Conservation (phyloP, 1,140 invertebrate genomes). For the Aphelenchoides avenae region DNA sequence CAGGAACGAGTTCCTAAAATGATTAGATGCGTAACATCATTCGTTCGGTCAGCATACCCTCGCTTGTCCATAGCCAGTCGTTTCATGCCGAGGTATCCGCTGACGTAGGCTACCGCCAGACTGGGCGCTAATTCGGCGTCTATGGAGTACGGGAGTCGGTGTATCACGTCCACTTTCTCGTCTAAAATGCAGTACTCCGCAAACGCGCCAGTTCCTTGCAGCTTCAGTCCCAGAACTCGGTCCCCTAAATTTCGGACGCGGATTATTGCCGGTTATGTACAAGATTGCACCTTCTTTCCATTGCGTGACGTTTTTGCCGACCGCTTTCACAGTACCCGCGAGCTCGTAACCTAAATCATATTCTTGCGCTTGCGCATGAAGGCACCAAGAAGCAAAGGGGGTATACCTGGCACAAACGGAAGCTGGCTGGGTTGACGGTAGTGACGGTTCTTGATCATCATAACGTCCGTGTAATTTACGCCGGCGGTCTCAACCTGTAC, state of each 20-base stretch:
- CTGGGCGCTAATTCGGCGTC: conserved; percentile 26
- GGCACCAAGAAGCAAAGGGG: neutral
- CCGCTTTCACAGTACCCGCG: conserved; percentile 25
- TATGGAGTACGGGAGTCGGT: conserved; percentile 34
- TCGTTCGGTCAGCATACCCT: conserved; percentile 24
- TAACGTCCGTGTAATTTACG: conserved; percentile 37
- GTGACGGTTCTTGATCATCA: conserved; percentile 36
- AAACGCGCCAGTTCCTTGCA: conserved; percentile 29
- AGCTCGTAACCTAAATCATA: conserved; percentile 29
- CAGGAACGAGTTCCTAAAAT: conserved; percentile 28
- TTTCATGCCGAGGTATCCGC: conserved; percentile 37
- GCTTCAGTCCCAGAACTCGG: conserved; percentile 27
- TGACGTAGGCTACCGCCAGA: conserved; percentile 34
- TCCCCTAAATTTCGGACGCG: too few species aligned
- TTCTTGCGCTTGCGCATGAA: conserved; percentile 3
- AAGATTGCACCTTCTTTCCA: conserved; percentile 47
- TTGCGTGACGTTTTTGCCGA: conserved; percentile 33
- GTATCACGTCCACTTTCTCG: conserved; percentile 28
- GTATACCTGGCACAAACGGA: conserved; percentile 39
- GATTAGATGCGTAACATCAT: neutral
- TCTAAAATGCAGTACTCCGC: conserved; percentile 28
- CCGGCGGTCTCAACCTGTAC: conserved; percentile 40
- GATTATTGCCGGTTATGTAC: too few species aligned
- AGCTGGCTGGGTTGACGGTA: conserved; percentile 32
- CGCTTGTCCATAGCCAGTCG: conserved; percentile 22